Evolutionary conservation across 2,113 vertebrate species (phyloP).

Genomic region (Tyrannus savana): DNA sequence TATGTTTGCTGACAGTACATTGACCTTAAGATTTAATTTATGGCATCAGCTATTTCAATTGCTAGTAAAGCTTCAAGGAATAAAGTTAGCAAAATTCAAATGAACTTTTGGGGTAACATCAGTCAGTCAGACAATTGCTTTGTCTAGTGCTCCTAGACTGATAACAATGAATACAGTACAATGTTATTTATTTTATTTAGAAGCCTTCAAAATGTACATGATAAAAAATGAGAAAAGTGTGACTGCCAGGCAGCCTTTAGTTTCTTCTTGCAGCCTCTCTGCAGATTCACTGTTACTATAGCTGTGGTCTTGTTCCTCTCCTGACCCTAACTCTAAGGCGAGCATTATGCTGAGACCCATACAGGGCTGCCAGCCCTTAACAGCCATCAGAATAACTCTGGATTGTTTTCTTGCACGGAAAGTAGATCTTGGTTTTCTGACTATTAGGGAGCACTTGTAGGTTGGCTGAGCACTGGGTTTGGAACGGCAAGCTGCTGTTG

Average conservation of each 20-base stretch:
- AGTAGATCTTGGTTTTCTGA: not conserved
- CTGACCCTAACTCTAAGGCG: not conserved
- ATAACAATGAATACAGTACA: not conserved
- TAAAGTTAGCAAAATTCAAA: slow-evolving; percentile 49
- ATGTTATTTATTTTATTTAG: slow-evolving; percentile 43
- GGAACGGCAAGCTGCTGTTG: not conserved
- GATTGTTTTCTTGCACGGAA: not conserved
- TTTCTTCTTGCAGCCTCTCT: not conserved
- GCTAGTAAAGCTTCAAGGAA: slow-evolving; percentile 48
- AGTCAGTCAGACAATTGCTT: slow-evolving; percentile 28
- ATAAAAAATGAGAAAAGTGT: not conserved
- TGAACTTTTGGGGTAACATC: slow-evolving; percentile 19
- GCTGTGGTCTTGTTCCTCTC: not conserved
- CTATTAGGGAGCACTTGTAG: too few relatives aligned
- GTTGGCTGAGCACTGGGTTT: not conserved
- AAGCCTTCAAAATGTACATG: not conserved
- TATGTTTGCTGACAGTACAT: slow-evolving; percentile 19
- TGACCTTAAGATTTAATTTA: slow-evolving; percentile 32
- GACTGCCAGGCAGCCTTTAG: not conserved
- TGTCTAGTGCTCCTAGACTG: slow-evolving; percentile 25
- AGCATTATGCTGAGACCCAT: not conserved
- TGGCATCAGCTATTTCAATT: slow-evolving; percentile 33
- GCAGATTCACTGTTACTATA: not conserved
- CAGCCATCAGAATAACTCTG: not conserved
- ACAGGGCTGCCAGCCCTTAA: not conserved